phyloP scores from a whole-genome alignment of 2,888 invertebrate genomes.

The Resseliella maxima region DNA sequence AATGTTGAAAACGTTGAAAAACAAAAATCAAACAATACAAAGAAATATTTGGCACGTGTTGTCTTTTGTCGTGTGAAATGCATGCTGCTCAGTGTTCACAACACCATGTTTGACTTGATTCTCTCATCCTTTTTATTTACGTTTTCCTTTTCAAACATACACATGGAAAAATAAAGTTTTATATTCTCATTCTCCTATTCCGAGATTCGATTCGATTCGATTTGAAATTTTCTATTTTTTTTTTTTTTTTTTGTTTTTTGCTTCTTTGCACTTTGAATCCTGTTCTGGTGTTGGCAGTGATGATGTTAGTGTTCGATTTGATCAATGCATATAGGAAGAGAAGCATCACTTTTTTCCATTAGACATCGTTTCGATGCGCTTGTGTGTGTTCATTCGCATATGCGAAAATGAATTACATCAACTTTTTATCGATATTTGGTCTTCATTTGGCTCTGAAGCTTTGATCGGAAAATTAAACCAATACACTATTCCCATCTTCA shows the following conservation, averaged over 20 bases:
- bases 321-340: conserved; percentile 16
- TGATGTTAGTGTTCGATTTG: conserved; percentile 19
- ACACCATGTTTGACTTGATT: conserved; percentile 4
- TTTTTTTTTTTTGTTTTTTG: not conserved
- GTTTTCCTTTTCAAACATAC: not conserved
- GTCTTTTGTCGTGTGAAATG: conserved; percentile 49
- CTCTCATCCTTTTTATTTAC: conserved; percentile 44
- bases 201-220: not conserved
- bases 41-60: conserved; percentile 56
- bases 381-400: not conserved
- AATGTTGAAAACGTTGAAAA: conserved; percentile 32
- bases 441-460: not conserved
- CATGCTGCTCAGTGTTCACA: conserved; percentile 21
- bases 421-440: not conserved
- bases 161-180: not conserved
- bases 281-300: conserved; percentile 44
- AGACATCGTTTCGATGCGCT: not conserved
- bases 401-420: not conserved
- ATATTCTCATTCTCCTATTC: not conserved
- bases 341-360: not conserved
- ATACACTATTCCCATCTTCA: too few relatives aligned
- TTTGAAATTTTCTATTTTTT: too few relatives aligned
- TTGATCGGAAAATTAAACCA: too few relatives aligned
- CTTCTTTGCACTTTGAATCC: conserved; percentile 6
- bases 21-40: conserved; percentile 53